Conservation (phyloP, 2,888 invertebrate genomes). For the Lasioglossum lativentre region DNA sequence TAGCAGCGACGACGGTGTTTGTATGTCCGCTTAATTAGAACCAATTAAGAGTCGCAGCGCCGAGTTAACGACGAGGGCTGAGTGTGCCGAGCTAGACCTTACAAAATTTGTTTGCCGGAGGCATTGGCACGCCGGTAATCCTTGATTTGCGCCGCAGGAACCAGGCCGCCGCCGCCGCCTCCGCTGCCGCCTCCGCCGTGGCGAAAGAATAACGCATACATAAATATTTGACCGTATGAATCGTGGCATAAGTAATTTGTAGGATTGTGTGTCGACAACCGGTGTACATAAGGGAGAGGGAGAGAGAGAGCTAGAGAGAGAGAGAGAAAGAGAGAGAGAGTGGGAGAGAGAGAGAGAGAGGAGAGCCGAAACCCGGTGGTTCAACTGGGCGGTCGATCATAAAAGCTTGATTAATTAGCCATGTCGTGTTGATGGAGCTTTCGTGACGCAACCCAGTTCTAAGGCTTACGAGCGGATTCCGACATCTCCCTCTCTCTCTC, state of each 20-base stretch:
- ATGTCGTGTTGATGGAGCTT: conserved; percentile 66
- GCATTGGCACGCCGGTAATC: conserved; percentile 50
- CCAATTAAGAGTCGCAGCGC: conserved; percentile 60
- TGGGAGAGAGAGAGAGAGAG: conserved; percentile 4
- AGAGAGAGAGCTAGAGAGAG: too few species aligned
- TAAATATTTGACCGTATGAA: conserved; percentile 74
- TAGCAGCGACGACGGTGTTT: conserved; percentile 29
- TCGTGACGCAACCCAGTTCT: conserved; percentile 63
- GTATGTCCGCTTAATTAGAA: conserved; percentile 65
- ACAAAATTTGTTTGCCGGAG: conserved; percentile 61
- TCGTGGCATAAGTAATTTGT: conserved; percentile 72
- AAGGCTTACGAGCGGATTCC: conserved; percentile 54
- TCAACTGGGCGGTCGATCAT: conserved; percentile 59
- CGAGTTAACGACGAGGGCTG: conserved; percentile 27
- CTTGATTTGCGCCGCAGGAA: conserved; percentile 32
- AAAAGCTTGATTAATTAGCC: conserved; percentile 78
- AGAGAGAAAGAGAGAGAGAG: background rate
- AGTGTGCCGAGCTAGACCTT: conserved; percentile 19
- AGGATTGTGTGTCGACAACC: conserved; percentile 48
- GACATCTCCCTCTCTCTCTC: too few species aligned
- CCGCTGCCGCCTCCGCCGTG: conserved; percentile 42
- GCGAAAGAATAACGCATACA: conserved; percentile 65
- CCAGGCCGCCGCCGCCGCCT: too few species aligned
- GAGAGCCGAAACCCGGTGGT: conserved; percentile 1
- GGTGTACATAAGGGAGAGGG: conserved; percentile 29